phyloP scores from a whole-genome alignment of 1,140 invertebrate genomes.

The Drusus annulatus region DNA sequence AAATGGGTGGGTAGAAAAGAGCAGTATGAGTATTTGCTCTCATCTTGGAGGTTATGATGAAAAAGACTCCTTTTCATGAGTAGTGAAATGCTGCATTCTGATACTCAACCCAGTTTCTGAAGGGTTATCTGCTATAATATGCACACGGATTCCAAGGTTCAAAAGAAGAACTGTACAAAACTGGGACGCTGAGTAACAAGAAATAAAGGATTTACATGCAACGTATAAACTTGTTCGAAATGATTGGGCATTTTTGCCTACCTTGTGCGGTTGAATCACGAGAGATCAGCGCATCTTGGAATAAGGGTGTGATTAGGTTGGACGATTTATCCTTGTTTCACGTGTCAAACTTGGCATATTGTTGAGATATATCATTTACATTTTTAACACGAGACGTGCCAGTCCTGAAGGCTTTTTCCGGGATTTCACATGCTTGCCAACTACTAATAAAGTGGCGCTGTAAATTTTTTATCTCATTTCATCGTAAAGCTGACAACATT shows the following conservation, averaged over 20 bases:
- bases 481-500: too few species aligned
- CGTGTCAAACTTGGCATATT: slow-evolving; percentile 12
- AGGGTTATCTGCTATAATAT: slow-evolving; percentile 13
- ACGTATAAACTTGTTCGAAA: neutral
- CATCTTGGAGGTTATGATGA: neutral
- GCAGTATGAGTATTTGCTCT: slow-evolving; percentile 12
- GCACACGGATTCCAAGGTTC: neutral
- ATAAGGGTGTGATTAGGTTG: slow-evolving; percentile 7
- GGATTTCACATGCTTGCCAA: too few species aligned
- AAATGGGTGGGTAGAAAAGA: neutral
- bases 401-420: too few species aligned
- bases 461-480: too few species aligned
- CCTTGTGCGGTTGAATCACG: neutral
- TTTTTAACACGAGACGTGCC: slow-evolving; percentile 6
- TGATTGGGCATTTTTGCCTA: neutral
- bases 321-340: slow-evolving; percentile 8
- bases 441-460: too few species aligned
- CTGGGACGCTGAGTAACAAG: neutral
- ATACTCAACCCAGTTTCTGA: slow-evolving; percentile 15
- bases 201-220: neutral
- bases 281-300: slow-evolving; percentile 11
- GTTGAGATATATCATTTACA: slow-evolving; percentile 26
- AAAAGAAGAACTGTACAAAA: neutral
- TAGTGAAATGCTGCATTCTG: neutral
- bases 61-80: neutral